phyloP scores from a whole-genome alignment of 2,888 invertebrate genomes.

The Chymomyza amoena region DNA sequence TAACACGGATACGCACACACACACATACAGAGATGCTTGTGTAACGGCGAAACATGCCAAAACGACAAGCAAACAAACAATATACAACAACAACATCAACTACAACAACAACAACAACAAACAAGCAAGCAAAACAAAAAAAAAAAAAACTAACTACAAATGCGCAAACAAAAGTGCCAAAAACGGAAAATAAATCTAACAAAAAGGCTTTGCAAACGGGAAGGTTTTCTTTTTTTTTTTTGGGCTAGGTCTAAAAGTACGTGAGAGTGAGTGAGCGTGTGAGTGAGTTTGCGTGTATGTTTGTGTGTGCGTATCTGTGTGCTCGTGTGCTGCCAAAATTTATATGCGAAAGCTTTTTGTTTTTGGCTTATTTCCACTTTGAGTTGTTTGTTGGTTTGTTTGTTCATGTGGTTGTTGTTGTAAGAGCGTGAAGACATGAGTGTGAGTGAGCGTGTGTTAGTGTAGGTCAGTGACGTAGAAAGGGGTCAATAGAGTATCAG shows the following conservation, averaged over 20 bases:
- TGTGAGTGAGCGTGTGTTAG: background rate
- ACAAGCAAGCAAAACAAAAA: slow-evolving; percentile 16
- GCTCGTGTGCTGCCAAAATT: background rate
- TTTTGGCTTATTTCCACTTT: slow-evolving; percentile 52
- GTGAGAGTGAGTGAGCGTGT: background rate
- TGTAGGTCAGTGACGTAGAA: background rate
- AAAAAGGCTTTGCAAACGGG: slow-evolving; percentile 57
- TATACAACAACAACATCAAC: slow-evolving; percentile 25
- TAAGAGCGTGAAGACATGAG: background rate
- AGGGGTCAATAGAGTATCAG: too few relatives aligned
- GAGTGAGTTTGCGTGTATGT: background rate
- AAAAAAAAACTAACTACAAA: slow-evolving; percentile 20
- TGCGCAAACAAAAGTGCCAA: slow-evolving; percentile 56
- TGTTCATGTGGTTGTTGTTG: slow-evolving; percentile 26
- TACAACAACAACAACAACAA: slow-evolving; percentile 11
- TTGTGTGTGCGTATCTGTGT: background rate
- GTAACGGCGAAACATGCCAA: background rate
- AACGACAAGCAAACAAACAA: background rate
- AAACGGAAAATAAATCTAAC: slow-evolving; percentile 68
- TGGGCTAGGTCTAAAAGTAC: background rate
- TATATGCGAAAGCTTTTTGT: slow-evolving; percentile 26
- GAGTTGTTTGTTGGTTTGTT: slow-evolving; percentile 35
- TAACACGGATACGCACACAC: slow-evolving; percentile 2
- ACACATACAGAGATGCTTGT: background rate
- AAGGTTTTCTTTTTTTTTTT: background rate